A percentile compares a stretch with the other conserved stretches of the same genome.
Evolutionary conservation across 2,113 vertebrate genomes (phyloP).

Genomic region (Galbula dea): DNA sequence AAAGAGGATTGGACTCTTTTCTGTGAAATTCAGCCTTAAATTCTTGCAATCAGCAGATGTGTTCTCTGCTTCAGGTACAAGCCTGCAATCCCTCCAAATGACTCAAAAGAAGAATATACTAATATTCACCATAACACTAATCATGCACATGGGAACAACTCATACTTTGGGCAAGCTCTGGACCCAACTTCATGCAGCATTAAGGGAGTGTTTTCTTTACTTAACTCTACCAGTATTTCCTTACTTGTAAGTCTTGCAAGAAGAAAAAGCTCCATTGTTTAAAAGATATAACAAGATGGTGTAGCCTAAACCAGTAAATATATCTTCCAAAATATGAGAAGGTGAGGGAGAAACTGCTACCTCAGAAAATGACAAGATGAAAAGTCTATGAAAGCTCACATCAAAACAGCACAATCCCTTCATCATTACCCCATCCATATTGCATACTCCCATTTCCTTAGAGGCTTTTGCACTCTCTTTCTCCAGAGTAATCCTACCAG

Average conservation of each 20-base stretch:
- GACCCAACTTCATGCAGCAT: neutral
- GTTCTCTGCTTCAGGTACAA: slow-evolving; percentile 42
- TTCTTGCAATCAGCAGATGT: slow-evolving; percentile 61
- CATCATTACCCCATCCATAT: neutral
- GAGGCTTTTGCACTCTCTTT: neutral
- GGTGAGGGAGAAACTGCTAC: neutral
- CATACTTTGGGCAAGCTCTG: neutral
- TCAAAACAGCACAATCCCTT: neutral
- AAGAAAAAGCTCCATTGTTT: neutral
- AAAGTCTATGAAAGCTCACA: neutral
- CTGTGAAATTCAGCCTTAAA: slow-evolving; percentile 58
- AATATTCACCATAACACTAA: neutral
- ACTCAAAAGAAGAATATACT: slow-evolving; percentile 12
- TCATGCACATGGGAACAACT: neutral
- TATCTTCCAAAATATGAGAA: neutral
- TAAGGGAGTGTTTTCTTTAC: neutral
- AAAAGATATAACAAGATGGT: neutral
- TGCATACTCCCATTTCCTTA: neutral
- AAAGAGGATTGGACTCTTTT: slow-evolving; percentile 61
- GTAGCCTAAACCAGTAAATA: neutral
- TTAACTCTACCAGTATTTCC: neutral
- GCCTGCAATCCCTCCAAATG: neutral
- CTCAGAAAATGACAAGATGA: neutral
- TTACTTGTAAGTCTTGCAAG: neutral
- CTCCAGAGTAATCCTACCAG: neutral